Conservation (phyloP, 2,113 vertebrate species). For the Ammospiza caudacuta region DNA sequence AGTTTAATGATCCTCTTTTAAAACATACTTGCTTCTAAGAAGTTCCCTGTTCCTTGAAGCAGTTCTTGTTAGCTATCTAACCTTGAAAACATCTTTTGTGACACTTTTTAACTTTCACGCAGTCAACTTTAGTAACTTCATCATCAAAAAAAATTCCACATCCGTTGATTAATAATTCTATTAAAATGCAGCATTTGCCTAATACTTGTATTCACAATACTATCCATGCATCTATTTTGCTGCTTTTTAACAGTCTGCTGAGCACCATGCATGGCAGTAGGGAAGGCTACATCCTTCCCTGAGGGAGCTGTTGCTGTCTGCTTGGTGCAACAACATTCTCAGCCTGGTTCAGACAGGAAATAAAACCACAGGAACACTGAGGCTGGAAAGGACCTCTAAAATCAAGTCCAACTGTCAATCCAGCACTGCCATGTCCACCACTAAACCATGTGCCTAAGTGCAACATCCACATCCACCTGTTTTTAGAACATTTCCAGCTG, state of each 20-base stretch:
- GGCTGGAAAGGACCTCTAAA: neutral
- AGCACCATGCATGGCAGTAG: neutral
- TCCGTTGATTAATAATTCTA: neutral
- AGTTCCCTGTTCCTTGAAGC: neutral
- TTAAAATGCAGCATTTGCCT: neutral
- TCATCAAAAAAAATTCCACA: neutral
- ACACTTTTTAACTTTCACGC: neutral
- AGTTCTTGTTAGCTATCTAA: neutral
- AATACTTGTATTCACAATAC: neutral
- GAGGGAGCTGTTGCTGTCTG: neutral
- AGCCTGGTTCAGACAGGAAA: accelerated
- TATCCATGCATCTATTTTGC: neutral
- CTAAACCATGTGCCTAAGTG: neutral
- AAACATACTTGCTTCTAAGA: neutral
- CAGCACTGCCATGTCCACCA: neutral
- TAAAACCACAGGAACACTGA: neutral
- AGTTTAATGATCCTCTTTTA: neutral
- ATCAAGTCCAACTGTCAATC: neutral
- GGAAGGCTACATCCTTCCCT: neutral
- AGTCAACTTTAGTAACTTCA: neutral
- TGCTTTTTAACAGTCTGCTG: neutral
- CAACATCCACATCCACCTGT: neutral
- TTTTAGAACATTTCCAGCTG: neutral
- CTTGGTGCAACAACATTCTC: neutral
- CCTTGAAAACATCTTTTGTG: neutral